These are phyloP conservation scores for Nezara viridula DNA, from an alignment of 2,888 invertebrate species.

Conservation along the genomic window DNA sequence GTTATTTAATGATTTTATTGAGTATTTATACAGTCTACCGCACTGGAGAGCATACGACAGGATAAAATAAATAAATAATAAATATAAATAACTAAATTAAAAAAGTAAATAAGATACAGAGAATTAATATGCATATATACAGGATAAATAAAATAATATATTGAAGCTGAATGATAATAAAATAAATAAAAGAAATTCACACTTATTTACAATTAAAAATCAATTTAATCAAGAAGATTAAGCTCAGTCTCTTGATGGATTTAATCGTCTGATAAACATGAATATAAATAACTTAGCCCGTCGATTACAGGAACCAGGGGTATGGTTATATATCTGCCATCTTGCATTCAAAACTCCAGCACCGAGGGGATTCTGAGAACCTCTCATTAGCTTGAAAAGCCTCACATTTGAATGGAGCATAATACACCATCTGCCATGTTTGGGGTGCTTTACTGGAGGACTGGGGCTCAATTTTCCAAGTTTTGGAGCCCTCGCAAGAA, in stretches of 20 bases:
- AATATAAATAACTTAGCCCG: not conserved
- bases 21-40: too few species aligned
- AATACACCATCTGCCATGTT: constrained; percentile 3
- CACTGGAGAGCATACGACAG: too few species aligned
- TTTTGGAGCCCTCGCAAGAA: not conserved
- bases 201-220: too few species aligned
- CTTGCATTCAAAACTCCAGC: not conserved
- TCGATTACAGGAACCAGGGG: not conserved
- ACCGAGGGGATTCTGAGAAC: not conserved
- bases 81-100: too few species aligned
- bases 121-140: too few species aligned
- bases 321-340: not conserved
- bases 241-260: not conserved
- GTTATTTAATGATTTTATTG: too few species aligned
- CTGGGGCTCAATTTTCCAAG: not conserved
- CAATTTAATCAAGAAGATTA: too few species aligned
- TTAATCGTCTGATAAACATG: not conserved
- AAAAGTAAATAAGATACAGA: too few species aligned
- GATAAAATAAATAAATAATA: too few species aligned
- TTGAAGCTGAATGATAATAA: too few species aligned
- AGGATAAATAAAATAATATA: too few species aligned
- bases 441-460: not conserved
- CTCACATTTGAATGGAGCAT: not conserved
- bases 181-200: too few species aligned
- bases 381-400: not conserved